These are phyloP conservation scores for Torymus aiolomorphi DNA, from an alignment of 2,888 invertebrate genomes.

Conservation along the genomic window DNA sequence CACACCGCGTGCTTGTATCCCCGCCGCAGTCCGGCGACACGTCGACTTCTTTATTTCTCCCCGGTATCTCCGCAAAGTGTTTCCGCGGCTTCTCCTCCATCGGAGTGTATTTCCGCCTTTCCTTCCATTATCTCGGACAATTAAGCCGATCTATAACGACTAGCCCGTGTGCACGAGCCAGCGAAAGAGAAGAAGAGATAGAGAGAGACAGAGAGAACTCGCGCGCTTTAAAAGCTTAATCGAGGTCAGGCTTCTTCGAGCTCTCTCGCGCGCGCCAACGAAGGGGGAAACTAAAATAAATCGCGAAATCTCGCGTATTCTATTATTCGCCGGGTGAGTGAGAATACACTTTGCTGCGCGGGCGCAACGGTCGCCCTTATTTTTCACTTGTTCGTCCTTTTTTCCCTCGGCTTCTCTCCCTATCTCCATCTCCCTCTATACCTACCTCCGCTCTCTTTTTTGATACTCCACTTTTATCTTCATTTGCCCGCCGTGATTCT, in stretches of 20 bases:
- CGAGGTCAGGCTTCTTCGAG: conserved; percentile 30
- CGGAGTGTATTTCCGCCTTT: conserved; percentile 28
- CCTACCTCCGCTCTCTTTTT: not conserved
- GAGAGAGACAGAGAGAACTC: not conserved
- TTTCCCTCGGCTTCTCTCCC: not conserved
- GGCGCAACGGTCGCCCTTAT: conserved; percentile 3
- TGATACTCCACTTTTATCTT: conserved; percentile 24
- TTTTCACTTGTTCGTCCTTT: conserved; percentile 4
- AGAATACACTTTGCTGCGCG: no score
- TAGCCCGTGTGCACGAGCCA: not conserved
- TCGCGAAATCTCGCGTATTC: conserved; percentile 42
- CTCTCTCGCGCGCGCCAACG: not conserved
- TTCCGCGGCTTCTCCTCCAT: no score
- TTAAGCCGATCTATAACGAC: conserved; percentile 43
- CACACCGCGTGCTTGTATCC: no score
- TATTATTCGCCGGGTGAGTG: conserved; percentile 32
- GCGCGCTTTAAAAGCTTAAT: conserved; percentile 48
- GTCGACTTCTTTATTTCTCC: not conserved
- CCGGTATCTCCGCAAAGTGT: no score
- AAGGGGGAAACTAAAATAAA: conserved; percentile 47
- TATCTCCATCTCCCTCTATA: not conserved
- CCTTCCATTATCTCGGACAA: conserved; percentile 38
- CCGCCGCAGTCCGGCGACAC: not conserved
- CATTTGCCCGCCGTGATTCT: conserved; percentile 30
- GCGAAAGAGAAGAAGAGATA: no score